Evolutionary conservation across 2,797 vertebrate species (phyloP).

Genomic region (Etheostoma perlongum): DNA sequence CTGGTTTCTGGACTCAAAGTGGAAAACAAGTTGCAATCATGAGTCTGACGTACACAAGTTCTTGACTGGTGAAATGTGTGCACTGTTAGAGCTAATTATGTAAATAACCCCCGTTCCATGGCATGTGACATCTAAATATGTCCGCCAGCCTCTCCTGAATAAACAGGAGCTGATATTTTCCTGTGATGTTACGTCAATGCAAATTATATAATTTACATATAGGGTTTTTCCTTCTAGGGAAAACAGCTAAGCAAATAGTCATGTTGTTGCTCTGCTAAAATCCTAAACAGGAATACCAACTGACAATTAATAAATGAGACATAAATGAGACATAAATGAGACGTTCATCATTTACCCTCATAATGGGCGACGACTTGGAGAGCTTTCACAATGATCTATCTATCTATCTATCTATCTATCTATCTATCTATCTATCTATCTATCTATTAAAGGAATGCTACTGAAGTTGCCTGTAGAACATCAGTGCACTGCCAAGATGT

Average conservation of each 20-base stretch:
- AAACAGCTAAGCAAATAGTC: conserved; percentile 26
- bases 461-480: conserved; percentile 17
- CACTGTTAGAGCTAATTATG: conserved; percentile 26
- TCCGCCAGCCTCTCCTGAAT: neutral
- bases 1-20: conserved; percentile 46
- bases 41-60: neutral
- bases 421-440: no score
- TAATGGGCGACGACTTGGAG: neutral
- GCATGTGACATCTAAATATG: neutral
- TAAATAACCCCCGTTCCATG: conserved; percentile 12
- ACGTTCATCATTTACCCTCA: neutral
- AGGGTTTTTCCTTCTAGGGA: neutral
- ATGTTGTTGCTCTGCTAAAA: conserved; percentile 1
- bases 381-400: neutral
- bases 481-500: conserved; percentile 9
- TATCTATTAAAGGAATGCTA: conserved; percentile 21
- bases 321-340: neutral
- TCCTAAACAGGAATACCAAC: neutral
- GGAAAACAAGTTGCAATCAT: neutral
- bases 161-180: conserved; percentile 58
- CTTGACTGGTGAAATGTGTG: conserved; percentile 15
- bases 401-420: no score
- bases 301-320: no score
- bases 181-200: conserved; percentile 26
- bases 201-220: conserved; percentile 39